Conservation (phyloP, 2,888 invertebrate species). For the Parochlus steinenii region DNA sequence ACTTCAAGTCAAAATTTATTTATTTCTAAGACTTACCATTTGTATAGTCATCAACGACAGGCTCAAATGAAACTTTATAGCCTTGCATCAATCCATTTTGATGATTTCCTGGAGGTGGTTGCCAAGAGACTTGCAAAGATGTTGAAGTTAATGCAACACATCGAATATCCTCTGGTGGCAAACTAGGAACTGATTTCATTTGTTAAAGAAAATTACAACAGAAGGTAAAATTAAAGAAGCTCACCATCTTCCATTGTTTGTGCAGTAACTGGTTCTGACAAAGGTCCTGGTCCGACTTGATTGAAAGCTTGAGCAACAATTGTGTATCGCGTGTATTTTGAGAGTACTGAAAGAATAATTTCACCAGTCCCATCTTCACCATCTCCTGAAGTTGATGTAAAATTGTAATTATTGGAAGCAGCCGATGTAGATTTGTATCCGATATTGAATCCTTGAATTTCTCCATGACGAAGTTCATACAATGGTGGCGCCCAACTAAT, state of each 20-base stretch:
- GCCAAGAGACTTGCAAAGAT: constrained; percentile 64
- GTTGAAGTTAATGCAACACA: constrained; percentile 59
- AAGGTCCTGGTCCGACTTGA: constrained; percentile 54
- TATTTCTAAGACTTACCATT: constrained; percentile 20
- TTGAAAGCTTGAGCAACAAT: constrained; percentile 58
- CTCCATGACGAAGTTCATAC: constrained; percentile 51
- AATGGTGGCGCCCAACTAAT: constrained; percentile 60
- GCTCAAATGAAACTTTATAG: constrained; percentile 52
- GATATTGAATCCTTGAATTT: constrained; percentile 59
- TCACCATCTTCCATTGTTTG: constrained; percentile 61
- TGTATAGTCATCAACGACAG: constrained; percentile 40
- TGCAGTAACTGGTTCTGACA: constrained; percentile 47
- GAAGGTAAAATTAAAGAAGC: constrained; percentile 13
- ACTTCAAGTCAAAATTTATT: constrained; percentile 5
- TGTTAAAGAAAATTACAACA: constrained; percentile 5
- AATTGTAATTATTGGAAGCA: constrained; percentile 41
- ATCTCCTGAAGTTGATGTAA: constrained; percentile 48
- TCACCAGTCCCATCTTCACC: constrained; percentile 52
- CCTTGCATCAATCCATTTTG: constrained; percentile 64
- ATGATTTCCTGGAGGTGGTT: constrained; percentile 53
- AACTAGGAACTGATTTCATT: constrained; percentile 46
- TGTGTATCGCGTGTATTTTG: constrained; percentile 48
- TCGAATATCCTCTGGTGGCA: constrained; percentile 59
- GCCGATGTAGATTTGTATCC: constrained; percentile 28
- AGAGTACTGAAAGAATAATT: constrained; percentile 41